These are phyloP conservation scores for Babylonia areolata DNA, from an alignment of 1,140 invertebrate species.

Conservation along the genomic window DNA sequence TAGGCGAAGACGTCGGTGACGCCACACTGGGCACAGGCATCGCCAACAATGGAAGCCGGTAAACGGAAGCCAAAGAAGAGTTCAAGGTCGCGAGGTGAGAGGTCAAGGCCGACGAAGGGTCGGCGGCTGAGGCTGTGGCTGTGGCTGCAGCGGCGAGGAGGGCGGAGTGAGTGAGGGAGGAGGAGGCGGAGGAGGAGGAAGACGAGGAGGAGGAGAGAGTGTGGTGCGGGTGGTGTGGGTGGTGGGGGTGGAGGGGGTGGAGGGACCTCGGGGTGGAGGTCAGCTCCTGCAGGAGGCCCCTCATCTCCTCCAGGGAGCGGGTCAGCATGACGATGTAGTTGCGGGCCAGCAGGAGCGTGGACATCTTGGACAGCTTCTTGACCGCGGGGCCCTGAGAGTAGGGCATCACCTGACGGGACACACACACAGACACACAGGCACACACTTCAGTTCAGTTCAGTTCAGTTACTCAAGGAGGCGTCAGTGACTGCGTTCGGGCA, in stretches of 20 bases:
- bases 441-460: too few species aligned
- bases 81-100: background rate
- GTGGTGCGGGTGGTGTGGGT: background rate
- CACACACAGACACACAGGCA: background rate
- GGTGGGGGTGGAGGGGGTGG: slow-evolving; percentile 15
- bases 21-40: background rate
- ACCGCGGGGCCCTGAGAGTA: slow-evolving; percentile 81
- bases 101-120: slow-evolving; percentile 9
- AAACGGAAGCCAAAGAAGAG: background rate
- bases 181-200: background rate
- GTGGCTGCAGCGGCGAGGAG: background rate
- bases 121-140: too few species aligned
- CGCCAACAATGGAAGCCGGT: background rate
- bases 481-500: too few species aligned
- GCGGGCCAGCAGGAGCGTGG: slow-evolving; percentile 61
- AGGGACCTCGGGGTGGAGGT: background rate
- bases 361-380: slow-evolving; percentile 70
- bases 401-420: slow-evolving; percentile 63
- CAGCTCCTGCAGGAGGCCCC: slow-evolving; percentile 52
- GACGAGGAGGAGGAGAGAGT: background rate
- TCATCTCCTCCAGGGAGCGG: slow-evolving; percentile 75
- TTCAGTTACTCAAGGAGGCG: too few species aligned
- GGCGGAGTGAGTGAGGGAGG: background rate
- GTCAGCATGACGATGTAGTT: slow-evolving; percentile 67
- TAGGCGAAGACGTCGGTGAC: background rate